Conservation (phyloP, 2,888 invertebrate species). For the Crematogaster levior region DNA sequence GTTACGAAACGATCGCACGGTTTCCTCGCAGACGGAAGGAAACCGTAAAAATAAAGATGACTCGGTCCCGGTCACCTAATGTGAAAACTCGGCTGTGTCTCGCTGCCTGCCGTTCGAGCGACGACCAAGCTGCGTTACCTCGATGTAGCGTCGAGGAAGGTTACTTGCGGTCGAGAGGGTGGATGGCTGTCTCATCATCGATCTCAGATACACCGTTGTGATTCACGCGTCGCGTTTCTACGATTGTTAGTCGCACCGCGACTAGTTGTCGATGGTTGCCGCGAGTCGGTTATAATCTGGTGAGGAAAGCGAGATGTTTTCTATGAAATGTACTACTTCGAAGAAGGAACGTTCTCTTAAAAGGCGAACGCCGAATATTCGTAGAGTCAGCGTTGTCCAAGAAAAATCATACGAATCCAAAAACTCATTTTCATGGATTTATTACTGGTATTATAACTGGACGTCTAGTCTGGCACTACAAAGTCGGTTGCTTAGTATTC, state of each 20-base stretch:
- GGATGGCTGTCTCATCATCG: constrained; percentile 56
- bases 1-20: background rate
- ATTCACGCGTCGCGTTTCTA: constrained; percentile 64
- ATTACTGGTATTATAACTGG: constrained; percentile 6
- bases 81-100: constrained; percentile 45
- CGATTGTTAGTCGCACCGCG: background rate
- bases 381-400: background rate
- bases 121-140: constrained; percentile 1
- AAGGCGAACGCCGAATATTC: background rate
- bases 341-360: background rate
- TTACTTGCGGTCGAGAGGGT: constrained; percentile 48
- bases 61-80: constrained; percentile 17
- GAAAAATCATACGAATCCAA: background rate
- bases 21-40: background rate
- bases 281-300: constrained; percentile 14
- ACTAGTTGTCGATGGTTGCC: background rate
- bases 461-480: background rate
- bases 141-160: constrained; percentile 20
- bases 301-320: background rate
- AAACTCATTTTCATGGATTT: background rate
- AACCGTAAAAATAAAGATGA: constrained; percentile 5
- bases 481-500: constrained; percentile 40
- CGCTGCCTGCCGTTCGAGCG: constrained; percentile 29
- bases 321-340: background rate
- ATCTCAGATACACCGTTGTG: constrained; percentile 67